Percentiles rank a stretch among this genome's conserved stretches.
These are phyloP conservation scores for Oryzias curvinotus DNA, from an alignment of 2,113 vertebrate genomes.

Conservation along the genomic window DNA sequence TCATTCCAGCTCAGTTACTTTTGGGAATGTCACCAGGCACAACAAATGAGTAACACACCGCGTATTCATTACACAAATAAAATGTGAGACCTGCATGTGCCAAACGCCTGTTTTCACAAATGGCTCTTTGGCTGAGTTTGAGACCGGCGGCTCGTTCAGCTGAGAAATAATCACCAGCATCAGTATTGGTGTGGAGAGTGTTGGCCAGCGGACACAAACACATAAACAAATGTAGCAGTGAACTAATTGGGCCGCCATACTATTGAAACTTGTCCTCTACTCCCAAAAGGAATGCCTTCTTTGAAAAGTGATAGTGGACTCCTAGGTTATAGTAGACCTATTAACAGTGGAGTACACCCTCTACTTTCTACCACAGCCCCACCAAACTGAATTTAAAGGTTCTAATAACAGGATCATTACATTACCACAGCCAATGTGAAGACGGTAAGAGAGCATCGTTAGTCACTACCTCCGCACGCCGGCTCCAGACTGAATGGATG, in stretches of 20 bases:
- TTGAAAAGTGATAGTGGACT: background rate
- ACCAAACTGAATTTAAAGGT: constrained; percentile 3
- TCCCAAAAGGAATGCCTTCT: constrained; percentile 1
- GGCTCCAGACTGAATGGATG: constrained; percentile 51
- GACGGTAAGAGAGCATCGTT: constrained; percentile 1
- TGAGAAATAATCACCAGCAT: constrained; percentile 55
- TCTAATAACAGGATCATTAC: constrained; percentile 1
- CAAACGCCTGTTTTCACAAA: constrained; percentile 48
- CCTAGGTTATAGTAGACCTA: background rate
- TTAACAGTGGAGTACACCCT: background rate
- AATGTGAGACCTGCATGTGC: constrained; percentile 37
- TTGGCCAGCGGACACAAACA: constrained; percentile 37
- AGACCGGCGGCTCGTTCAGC: constrained; percentile 52
- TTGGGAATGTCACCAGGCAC: constrained; percentile 47
- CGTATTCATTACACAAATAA: constrained; percentile 62
- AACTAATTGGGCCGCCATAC: constrained; percentile 37
- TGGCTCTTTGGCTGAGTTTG: constrained; percentile 46
- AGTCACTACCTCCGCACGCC: constrained; percentile 15
- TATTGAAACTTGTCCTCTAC: constrained; percentile 22
- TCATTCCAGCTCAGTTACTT: constrained; percentile 58
- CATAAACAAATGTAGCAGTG: constrained; percentile 37
- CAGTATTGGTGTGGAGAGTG: constrained; percentile 48
- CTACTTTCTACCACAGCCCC: background rate
- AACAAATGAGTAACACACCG: constrained; percentile 43
- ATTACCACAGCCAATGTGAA: constrained; percentile 1